phyloP scores from a whole-genome alignment of 2,888 invertebrate genomes.

The Drosophila sordidula region DNA sequence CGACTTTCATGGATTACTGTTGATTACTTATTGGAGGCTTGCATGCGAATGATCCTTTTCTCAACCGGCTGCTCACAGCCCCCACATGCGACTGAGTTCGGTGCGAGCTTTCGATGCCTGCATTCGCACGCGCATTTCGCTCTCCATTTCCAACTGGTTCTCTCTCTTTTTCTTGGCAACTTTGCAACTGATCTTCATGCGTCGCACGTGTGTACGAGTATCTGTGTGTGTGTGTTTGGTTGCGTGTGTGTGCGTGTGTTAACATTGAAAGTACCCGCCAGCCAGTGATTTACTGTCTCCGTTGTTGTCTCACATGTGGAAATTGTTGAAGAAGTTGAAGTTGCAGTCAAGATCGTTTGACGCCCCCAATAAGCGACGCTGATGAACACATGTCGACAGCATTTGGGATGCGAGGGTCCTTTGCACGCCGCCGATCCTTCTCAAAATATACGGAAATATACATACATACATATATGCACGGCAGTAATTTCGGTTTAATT shows the following conservation, averaged over 20 bases:
- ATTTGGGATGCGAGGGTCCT: conserved; percentile 47
- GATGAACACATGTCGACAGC: conserved; percentile 66
- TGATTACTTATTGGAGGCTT: background rate
- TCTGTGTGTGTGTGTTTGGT: background rate
- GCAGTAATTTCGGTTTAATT: conserved; percentile 53
- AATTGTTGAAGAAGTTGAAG: conserved; percentile 41
- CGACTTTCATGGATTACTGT: background rate
- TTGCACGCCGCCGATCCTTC: conserved; percentile 53
- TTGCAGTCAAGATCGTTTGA: conserved; percentile 43
- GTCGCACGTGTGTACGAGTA: conserved; percentile 45
- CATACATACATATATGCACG: background rate
- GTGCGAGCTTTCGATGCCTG: conserved; percentile 19
- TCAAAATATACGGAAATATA: conserved; percentile 16
- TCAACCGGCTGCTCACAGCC: conserved; percentile 54
- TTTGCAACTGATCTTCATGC: conserved; percentile 62
- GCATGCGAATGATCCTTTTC: conserved; percentile 38
- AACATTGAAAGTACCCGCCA: conserved; percentile 30
- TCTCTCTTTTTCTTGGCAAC: conserved; percentile 29
- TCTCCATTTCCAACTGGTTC: conserved; percentile 63
- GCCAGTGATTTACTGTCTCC: conserved; percentile 60
- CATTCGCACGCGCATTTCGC: conserved; percentile 25
- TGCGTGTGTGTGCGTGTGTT: background rate
- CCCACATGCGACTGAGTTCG: conserved; percentile 54
- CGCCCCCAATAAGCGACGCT: conserved; percentile 58
- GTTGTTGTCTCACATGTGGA: conserved; percentile 44